Base-by-base conservation (phyloP, 2,888 invertebrate genomes). In the Itoplectis maculator region DNA sequence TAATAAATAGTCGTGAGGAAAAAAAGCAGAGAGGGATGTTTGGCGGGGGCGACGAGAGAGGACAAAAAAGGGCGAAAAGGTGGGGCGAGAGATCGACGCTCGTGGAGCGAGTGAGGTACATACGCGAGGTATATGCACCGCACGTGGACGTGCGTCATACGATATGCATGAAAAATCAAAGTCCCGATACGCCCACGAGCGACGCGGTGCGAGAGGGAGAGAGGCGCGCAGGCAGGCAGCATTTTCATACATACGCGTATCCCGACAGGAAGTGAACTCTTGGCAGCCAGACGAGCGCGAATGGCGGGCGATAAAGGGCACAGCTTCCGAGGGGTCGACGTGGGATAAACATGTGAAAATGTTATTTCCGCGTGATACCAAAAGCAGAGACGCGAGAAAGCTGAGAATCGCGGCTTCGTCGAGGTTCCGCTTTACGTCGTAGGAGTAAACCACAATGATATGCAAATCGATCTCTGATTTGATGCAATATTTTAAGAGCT, bases 151-250 rank as follows among this genome's bases (percentile, higher is more conserved):
- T 18, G 35, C 45, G 15, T 23, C 66, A 20, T 77, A 65, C 35
- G 49, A 69, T 70, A 59, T 74, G 74, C 81, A 70, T 79, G 78
- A 79, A 82, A 75, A 77, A 69, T 81, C 81, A 81, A 78, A 77
- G 61, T 68, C 72, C 56, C 49, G 77, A 66, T 72, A 73, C 66
- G 54, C 29, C 23, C 47, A 49, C 45, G 73, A 54, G 29, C 20
- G 29, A 49, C 51, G 37, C 35, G 59, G n/a, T n/a, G n/a, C n/a
- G n/a, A n/a, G n/a, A 77, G 37, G 20, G 35, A 78, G 35, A 5
- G 63, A 23, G 66, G n/a, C n/a, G n/a, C n/a, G n/a, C n/a, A 74
- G 51, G 40, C 18, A 51, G 29, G 29, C 29, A 5, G 29, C 3
- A 29, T 29, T 29, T 29, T 29, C 5, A 29, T 65, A 20, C 65